Percentiles rank a stretch among this genome's conserved stretches.
Conservation (phyloP, 2,113 vertebrate species). For the Ceyx cyanopectus region DNA sequence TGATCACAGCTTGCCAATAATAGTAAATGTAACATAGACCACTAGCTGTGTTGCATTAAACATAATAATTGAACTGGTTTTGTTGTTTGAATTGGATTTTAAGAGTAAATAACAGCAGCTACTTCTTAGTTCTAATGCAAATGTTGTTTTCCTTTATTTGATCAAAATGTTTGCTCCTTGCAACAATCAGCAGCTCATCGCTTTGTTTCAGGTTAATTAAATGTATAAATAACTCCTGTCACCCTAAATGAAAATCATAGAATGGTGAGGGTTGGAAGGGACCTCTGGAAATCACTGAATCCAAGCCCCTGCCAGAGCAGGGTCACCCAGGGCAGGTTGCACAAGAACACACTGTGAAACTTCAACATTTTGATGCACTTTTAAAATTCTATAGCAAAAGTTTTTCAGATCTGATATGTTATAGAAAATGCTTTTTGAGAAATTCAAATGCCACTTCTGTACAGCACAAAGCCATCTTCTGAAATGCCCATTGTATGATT, state of each 20-base stretch:
- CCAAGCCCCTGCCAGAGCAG: no score
- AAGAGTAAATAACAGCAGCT: background rate
- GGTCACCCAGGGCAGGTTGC: no score
- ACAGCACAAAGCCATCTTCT: background rate
- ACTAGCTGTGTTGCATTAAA: background rate
- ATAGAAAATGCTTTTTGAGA: background rate
- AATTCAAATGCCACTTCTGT: background rate
- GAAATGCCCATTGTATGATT: background rate
- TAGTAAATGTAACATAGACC: background rate
- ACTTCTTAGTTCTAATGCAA: background rate
- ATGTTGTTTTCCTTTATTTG: background rate
- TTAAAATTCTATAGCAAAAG: background rate
- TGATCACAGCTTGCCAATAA: constrained; percentile 5
- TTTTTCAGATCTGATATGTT: background rate
- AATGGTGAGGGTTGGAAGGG: no score
- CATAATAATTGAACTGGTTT: background rate
- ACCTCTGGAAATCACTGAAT: no score
- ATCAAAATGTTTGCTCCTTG: background rate
- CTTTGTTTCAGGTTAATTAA: background rate
- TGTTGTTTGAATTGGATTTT: background rate
- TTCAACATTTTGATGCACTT: background rate
- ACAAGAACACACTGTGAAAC: background rate
- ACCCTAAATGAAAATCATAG: background rate
- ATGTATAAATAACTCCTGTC: background rate
- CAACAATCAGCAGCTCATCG: background rate